These are phyloP conservation scores for Clinocottus analis DNA, from an alignment of 2,113 vertebrate species.

Conservation along the genomic window DNA sequence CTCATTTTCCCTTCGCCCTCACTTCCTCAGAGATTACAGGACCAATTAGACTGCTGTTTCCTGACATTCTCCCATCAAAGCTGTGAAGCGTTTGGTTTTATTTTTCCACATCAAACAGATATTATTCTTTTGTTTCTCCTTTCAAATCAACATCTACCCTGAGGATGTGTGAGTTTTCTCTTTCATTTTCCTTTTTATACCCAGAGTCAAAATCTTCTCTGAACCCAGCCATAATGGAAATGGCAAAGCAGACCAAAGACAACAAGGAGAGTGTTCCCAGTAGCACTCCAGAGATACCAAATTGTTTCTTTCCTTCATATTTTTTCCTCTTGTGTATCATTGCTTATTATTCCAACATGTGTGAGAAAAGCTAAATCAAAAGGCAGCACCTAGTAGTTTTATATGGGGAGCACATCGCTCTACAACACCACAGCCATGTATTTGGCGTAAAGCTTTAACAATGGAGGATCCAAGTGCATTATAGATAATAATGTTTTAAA, in stretches of 20 bases:
- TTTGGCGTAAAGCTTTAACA: slow-evolving; percentile 65
- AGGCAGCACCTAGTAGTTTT: slow-evolving; percentile 37
- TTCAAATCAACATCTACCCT: slow-evolving; percentile 81
- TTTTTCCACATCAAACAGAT: slow-evolving; percentile 78
- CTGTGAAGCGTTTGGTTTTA: slow-evolving; percentile 73
- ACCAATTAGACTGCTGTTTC: slow-evolving; percentile 77
- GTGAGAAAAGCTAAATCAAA: slow-evolving; percentile 48
- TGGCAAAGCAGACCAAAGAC: slow-evolving; percentile 73
- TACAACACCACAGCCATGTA: slow-evolving; percentile 35
- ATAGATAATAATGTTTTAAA: slow-evolving; percentile 78
- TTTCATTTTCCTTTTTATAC: slow-evolving; percentile 49
- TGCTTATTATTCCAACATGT: slow-evolving; percentile 67
- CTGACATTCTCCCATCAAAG: slow-evolving; percentile 80
- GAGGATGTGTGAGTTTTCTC: slow-evolving; percentile 68
- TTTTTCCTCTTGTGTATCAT: slow-evolving; percentile 52
- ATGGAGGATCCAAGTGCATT: slow-evolving; percentile 69
- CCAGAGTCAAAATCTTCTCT: slow-evolving; percentile 59
- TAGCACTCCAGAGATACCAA: slow-evolving; percentile 67
- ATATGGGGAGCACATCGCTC: slow-evolving; percentile 36
- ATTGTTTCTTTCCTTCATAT: slow-evolving; percentile 70
- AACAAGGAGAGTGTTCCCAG: slow-evolving; percentile 60
- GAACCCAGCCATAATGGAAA: slow-evolving; percentile 71
- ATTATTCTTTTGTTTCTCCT: slow-evolving; percentile 78
- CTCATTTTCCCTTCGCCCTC: slow-evolving; percentile 21
- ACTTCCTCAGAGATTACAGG: slow-evolving; percentile 73